Evolutionary conservation across 1,140 invertebrate species (phyloP).

Genomic region (Linepithema humile): DNA sequence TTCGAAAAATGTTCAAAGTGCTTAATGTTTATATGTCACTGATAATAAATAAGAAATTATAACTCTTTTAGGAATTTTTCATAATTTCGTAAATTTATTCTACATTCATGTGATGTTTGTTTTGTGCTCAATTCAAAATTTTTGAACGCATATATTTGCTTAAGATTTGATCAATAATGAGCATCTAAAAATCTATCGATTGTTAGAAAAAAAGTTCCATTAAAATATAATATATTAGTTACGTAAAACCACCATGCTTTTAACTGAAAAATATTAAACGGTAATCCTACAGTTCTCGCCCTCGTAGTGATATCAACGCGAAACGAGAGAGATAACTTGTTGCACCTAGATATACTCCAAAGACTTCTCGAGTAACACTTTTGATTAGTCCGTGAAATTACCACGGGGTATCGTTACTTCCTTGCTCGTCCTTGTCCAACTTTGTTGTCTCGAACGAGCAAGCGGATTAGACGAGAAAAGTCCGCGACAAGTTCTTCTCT

Average conservation of each 20-base stretch:
- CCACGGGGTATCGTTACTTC: slow-evolving; percentile 52
- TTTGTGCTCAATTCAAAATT: neutral
- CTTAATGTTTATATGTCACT: neutral
- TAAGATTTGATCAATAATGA: neutral
- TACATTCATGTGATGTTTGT: neutral
- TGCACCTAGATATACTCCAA: slow-evolving; percentile 11
- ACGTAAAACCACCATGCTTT: neutral
- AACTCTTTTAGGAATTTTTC: neutral
- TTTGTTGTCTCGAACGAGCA: slow-evolving; percentile 25
- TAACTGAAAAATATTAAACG: slow-evolving; percentile 31
- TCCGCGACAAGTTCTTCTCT: slow-evolving; percentile 35
- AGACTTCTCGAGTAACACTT: slow-evolving; percentile 35
- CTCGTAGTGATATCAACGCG: neutral
- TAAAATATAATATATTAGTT: neutral
- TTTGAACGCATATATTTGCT: neutral
- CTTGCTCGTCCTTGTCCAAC: slow-evolving; percentile 24
- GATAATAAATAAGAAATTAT: neutral
- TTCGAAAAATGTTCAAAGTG: neutral
- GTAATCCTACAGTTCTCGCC: neutral
- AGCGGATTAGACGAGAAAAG: slow-evolving; percentile 64
- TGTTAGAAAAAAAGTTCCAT: neutral
- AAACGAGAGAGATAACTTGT: slow-evolving; percentile 29
- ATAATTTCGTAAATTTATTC: neutral
- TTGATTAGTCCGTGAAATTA: slow-evolving; percentile 61
- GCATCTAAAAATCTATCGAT: neutral